Conservation (phyloP, 2,113 vertebrate species). For the Mustela nigripes region DNA sequence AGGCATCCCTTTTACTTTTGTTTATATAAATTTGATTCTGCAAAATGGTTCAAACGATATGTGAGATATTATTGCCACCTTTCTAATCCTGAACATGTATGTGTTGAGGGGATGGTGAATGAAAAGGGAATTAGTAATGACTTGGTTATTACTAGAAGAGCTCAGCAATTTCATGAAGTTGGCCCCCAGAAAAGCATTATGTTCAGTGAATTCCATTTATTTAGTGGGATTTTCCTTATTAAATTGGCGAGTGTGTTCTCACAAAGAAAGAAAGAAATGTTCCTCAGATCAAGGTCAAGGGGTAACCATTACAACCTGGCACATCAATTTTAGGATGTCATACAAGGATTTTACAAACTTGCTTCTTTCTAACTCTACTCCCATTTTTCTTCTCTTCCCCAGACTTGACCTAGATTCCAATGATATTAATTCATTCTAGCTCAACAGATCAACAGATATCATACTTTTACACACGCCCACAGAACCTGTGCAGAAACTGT, state of each 20-base stretch:
- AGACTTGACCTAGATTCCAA: not conserved
- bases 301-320: not conserved
- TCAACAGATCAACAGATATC: not conserved
- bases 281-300: not conserved
- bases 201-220: not conserved
- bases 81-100: not conserved
- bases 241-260: not conserved
- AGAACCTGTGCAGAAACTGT: not conserved
- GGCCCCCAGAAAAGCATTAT: not conserved
- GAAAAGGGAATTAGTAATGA: not conserved
- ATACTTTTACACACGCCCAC: not conserved
- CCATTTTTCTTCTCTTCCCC: not conserved
- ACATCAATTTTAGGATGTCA: not conserved
- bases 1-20: not conserved
- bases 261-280: not conserved
- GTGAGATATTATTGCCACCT: not conserved
- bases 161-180: not conserved
- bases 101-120: not conserved
- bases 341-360: not conserved
- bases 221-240: not conserved
- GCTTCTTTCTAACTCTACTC: not conserved
- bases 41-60: not conserved
- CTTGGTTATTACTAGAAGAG: not conserved
- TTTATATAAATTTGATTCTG: not conserved
- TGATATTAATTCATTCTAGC: not conserved